Evolutionary conservation across 2,113 vertebrate genomes (phyloP).

Genomic region (Globicephala melas): DNA sequence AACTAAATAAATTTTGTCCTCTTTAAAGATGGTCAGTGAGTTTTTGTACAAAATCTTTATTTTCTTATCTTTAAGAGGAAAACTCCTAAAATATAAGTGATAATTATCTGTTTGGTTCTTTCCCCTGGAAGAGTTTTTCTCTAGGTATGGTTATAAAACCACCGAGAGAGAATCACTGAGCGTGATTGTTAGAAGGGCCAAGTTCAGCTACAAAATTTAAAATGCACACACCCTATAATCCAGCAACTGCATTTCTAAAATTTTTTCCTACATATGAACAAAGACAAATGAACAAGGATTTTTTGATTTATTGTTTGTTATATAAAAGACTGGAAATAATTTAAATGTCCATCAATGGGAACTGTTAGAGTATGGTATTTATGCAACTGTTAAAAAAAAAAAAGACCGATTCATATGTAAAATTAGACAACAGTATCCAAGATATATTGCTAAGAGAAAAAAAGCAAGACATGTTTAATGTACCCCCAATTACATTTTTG

Average conservation of each 20-base stretch:
- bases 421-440: background rate
- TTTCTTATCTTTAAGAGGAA: background rate
- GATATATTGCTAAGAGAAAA: background rate
- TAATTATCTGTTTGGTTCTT: background rate
- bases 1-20: conserved; percentile 65
- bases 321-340: background rate
- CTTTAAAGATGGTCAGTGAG: conserved; percentile 57
- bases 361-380: background rate
- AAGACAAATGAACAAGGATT: background rate
- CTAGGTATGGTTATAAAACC: background rate
- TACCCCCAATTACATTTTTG: background rate
- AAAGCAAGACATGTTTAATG: background rate
- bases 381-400: background rate
- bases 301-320: background rate
- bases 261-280: background rate
- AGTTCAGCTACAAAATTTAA: background rate
- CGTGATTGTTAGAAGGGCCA: background rate
- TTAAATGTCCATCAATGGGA: background rate
- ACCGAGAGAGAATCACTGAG: background rate
- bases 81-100: background rate
- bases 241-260: background rate
- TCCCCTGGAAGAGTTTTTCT: background rate
- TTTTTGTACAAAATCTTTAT: conserved; percentile 48
- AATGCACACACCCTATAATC: background rate
- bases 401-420: background rate